Evolutionary conservation across 2,113 vertebrate species (phyloP), one percentile per base, ranked within the genome.

Genomic region (Strigops habroptila): DNA sequence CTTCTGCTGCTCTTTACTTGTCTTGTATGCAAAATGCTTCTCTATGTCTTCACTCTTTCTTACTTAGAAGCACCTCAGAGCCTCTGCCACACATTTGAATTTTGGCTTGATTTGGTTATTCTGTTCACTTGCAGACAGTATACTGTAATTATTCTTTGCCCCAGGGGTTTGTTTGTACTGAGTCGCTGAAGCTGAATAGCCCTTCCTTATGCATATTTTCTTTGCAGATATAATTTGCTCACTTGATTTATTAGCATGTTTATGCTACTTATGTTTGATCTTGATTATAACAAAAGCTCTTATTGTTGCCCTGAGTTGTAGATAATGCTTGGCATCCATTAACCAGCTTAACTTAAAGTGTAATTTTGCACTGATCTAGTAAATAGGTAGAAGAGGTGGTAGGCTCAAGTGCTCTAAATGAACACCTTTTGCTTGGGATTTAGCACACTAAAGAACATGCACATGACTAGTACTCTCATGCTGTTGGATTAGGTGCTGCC

Each of bases 231-330:
- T 85, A 81, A 95, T 96, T 96, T 95, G 30, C 60, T 93, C 80
- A 69, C 79, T 95, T 94, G 91, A 96, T 96, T 93, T 93, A 90
- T 94, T 86, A 91, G 63, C 70, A 46, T 88, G 63, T 90, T 96
- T 91, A 83, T 80, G 75, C 82, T 86, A 55, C 55, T 86, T 95
- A 71, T 35, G 62, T 86, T 94, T 94, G 91, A 94, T 90, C 68
- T 90, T 78, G 76, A 90, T 96, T 83, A 81, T 64, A 65, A 83
- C 67, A 88, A 88, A 86, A 70, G 23, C 83, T 69, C 60, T 86
- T 33, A 49, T 53, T 86, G 82, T 91, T 91, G 60, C 62, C 51
- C 30, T 76, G 64, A 81, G 39, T 70, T 93, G 73, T 48, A 91
- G 93, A 81, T 84, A 93, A 81, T 12, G 60, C 68, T 31, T 94